Evolutionary conservation across 2,113 vertebrate genomes (phyloP), one percentile per base, ranked within the genome.

Genomic region (Rhegmatorhina hoffmannsi): DNA sequence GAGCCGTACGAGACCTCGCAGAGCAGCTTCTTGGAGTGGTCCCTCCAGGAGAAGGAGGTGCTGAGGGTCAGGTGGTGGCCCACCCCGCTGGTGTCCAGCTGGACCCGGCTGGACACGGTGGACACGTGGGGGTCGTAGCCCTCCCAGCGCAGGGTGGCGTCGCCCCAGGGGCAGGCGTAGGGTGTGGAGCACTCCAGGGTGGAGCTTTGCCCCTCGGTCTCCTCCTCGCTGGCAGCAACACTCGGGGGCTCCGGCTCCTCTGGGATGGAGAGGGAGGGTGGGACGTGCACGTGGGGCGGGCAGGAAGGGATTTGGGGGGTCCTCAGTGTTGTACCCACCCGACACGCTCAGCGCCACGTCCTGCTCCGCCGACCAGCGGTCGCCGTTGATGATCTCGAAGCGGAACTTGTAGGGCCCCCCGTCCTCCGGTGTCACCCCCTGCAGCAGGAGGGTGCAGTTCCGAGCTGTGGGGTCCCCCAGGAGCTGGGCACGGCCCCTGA

Each of bases 181-280:
- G 98, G 98, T 0, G 96, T 97, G 64, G 97, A 98, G 53, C 98
- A 98, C 76, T 69, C 84, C 85, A 98, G 78, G 28, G 47, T 81
- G 63, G 46, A 74, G 1, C 24, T 49, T 7, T 43, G 17, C 3
- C 93, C 97, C 33, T 98, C 98, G 0, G 1, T 83, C 3, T 97
- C 83, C 20, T 93, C 70, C 8, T 55, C 11, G 0, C 44, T 83
- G 18, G 47, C 1, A 2, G 76, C 14, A 1, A 91, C 36, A 2
- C 28, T 46, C 1, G 98, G 98, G 2, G 0, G 4, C 2, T 46
- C 18, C 2, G 68, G 96, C 6, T 62, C 20, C 5, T 96, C 98
- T 98, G 92, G 40, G 89, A 25, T 3, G 64, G 79, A 81, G 38
- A 67, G 73, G 9, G 33, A 49, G 29, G 29, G 14, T 4, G 19